Conservation (phyloP, 2,797 vertebrate genomes). For the Mastacembelus armatus region DNA sequence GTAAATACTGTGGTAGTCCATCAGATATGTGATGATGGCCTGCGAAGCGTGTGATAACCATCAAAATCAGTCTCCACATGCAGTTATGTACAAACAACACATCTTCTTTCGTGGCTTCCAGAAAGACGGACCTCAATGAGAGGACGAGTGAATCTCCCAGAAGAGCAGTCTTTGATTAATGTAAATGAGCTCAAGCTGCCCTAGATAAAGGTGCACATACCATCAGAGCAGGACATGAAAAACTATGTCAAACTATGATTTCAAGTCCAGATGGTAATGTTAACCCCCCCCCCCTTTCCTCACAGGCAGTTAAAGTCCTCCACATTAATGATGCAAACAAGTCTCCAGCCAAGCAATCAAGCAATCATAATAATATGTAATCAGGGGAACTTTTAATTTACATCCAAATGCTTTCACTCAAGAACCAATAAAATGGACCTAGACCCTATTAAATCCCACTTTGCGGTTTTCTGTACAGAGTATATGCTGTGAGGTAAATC, state of each 20-base stretch:
- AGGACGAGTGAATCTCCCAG: constrained; percentile 44
- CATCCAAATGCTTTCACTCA: not conserved
- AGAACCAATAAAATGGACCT: too few relatives aligned
- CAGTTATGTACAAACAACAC: constrained; percentile 45
- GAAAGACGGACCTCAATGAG: constrained; percentile 2
- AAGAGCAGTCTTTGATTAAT: constrained; percentile 40
- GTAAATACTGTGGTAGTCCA: constrained; percentile 9
- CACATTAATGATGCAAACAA: too few relatives aligned
- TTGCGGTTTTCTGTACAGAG: not conserved
- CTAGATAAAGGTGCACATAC: constrained; percentile 24
- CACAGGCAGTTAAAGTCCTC: too few relatives aligned
- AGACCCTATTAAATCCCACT: not conserved
- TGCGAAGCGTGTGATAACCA: constrained; percentile 20
- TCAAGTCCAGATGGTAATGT: too few relatives aligned
- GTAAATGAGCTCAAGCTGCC: constrained; percentile 46
- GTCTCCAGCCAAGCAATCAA: too few relatives aligned
- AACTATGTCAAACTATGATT: not conserved
- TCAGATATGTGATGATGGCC: constrained; percentile 27
- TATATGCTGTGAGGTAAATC: too few relatives aligned
- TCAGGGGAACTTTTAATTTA: not conserved
- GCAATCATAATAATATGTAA: not conserved
- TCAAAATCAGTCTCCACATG: constrained; percentile 32
- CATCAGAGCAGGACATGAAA: constrained; percentile 9
- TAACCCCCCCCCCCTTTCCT: too few relatives aligned
- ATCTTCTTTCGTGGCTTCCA: constrained; percentile 60